Evolutionary conservation across 53 echinoderm and acorn worm species (phyloP), one percentile per base, ranked within the genome.

Genomic region (Apostichopus leukothele): DNA sequence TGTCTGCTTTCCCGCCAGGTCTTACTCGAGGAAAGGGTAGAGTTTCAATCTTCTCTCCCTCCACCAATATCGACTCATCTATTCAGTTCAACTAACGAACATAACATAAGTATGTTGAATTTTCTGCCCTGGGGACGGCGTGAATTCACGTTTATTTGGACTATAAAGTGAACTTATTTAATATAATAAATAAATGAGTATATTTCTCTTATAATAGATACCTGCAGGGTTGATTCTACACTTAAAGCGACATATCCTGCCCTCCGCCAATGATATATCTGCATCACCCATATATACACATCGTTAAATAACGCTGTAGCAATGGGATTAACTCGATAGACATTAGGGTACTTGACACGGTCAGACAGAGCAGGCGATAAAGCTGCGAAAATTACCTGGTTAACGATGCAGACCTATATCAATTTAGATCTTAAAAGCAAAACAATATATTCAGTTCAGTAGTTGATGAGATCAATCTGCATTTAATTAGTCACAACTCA

Each of bases 271-370:
- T 55, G 60, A 55, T 84, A 84, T 52, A 16, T 63, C 55, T 54
- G 55, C 84, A 84, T 21, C 13, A 84, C 1, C 67, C 84, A 84
- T 84, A 84, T 63, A 8, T 7, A 84, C 7, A 55, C 53, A 59
- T 60, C 66, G 26, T 84, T 84, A 22, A 84, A 84, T 23, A 55
- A 53, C 59, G 52, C 26, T 4, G 27, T 61, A 27, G 84, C 84
- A 61, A 84, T 61, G 14, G 84, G 84, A 52, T 53, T 55, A 8
- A 55, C 55, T 59, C 84, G 84, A 60, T 57, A 84, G 16, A 84
- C 84, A 18, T 84, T 57, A 8, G 84, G 84, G 60, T 84, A 84
- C 63, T 84, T 84, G 19, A 61, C 39, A 1, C 84, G 63, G 60
- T 84, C 60, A 7, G 84, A 57, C 0, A 84, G 19, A 9, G 39